Percentiles rank a stretch among this genome's conserved stretches.
Evolutionary conservation across 2,888 invertebrate genomes (phyloP).

Genomic region (Cosmia pyralina): DNA sequence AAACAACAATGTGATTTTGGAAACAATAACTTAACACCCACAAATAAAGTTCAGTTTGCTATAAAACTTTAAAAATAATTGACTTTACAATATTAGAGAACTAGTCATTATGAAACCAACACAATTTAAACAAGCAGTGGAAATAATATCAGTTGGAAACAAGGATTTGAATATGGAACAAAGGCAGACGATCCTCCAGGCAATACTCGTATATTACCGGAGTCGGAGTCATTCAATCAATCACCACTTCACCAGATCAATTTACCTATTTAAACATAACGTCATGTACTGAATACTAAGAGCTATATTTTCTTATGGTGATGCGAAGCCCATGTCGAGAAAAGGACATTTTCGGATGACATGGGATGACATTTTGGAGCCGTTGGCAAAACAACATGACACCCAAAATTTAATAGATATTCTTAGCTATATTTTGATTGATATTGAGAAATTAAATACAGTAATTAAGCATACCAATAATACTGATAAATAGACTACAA

Average conservation of each 20-base stretch:
- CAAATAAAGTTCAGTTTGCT: background rate
- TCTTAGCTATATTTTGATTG: background rate
- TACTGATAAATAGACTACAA: background rate
- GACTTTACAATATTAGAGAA: background rate
- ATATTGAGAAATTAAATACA: background rate
- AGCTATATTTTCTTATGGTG: background rate
- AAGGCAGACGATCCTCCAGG: background rate
- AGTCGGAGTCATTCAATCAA: background rate
- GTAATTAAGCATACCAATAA: background rate
- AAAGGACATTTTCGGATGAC: conserved; percentile 11
- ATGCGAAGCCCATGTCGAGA: background rate
- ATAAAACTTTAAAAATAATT: background rate
- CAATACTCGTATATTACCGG: background rate
- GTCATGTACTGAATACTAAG: background rate
- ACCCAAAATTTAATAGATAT: background rate
- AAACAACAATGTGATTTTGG: background rate
- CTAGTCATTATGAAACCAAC: background rate
- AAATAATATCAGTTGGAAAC: background rate
- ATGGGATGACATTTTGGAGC: conserved; percentile 29
- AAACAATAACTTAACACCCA: background rate
- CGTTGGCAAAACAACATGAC: conserved; percentile 2
- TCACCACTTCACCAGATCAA: background rate
- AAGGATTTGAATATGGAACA: background rate
- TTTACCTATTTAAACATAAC: background rate
- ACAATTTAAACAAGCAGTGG: background rate